Conservation (phyloP, 2,888 invertebrate genomes). For the Papilio gigon region DNA sequence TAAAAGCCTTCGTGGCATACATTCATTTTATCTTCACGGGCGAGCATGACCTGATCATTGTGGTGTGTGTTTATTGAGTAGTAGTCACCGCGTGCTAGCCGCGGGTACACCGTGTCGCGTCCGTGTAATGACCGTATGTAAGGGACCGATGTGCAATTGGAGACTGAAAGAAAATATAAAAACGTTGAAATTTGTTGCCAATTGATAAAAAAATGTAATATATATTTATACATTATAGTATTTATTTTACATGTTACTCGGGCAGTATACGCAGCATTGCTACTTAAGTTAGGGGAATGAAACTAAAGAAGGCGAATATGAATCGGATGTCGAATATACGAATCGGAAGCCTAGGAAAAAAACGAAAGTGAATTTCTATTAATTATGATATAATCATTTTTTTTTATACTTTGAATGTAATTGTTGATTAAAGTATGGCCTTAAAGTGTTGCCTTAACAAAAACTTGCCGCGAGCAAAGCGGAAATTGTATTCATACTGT, state of each 20-base stretch:
- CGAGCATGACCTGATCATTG: constrained; percentile 32
- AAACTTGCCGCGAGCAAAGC: background rate
- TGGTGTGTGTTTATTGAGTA: background rate
- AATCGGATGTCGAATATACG: no score
- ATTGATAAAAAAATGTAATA: constrained; percentile 16
- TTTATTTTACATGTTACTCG: constrained; percentile 1
- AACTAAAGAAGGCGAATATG: no score
- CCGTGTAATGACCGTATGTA: background rate
- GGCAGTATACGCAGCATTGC: background rate
- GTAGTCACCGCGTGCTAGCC: background rate
- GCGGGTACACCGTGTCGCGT: background rate
- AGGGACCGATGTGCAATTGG: constrained; percentile 32
- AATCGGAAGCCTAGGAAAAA: no score
- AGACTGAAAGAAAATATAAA: constrained; percentile 35
- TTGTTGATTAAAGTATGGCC: constrained; percentile 28
- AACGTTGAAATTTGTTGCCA: constrained; percentile 29
- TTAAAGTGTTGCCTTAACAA: constrained; percentile 36
- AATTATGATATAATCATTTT: constrained; percentile 30
- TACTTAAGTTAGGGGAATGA: background rate
- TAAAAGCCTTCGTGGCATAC: constrained; percentile 33
- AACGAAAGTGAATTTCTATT: background rate
- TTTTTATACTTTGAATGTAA: constrained; percentile 9
- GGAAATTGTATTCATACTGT: background rate
- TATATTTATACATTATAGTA: constrained; percentile 1
- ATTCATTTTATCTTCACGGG: constrained; percentile 35